phyloP scores from a whole-genome alignment of 2,888 invertebrate genomes.

The Cosmorhoe ocellata region DNA sequence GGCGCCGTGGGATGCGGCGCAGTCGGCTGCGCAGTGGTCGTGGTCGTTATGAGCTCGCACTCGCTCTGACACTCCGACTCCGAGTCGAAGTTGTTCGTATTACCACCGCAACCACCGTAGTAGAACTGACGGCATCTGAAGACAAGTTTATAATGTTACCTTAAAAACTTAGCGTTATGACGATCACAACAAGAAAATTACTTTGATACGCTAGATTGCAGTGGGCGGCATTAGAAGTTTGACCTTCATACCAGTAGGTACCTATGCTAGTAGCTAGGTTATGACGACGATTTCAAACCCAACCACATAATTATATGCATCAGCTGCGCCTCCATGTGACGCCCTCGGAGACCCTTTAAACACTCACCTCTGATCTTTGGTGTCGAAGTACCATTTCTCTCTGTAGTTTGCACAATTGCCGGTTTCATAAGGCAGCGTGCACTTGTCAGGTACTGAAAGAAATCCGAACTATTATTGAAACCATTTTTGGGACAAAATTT shows the following conservation, averaged over 20 bases:
- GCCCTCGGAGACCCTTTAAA: neutral
- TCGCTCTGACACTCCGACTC: conserved; percentile 85
- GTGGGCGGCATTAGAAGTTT: too few relatives aligned
- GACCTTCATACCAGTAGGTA: too few relatives aligned
- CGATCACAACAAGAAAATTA: too few relatives aligned
- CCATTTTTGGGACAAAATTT: too few relatives aligned
- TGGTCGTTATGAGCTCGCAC: conserved; percentile 79
- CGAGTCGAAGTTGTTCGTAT: conserved; percentile 90
- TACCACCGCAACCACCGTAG: conserved; percentile 96
- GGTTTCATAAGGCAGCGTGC: conserved; percentile 88
- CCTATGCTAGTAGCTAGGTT: too few relatives aligned
- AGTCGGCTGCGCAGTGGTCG: conserved; percentile 49
- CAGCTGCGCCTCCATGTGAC: too few relatives aligned
- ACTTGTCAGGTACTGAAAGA: conserved; percentile 73
- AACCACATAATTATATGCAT: too few relatives aligned
- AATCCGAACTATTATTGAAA: neutral
- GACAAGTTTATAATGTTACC: neutral
- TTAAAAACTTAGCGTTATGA: too few relatives aligned
- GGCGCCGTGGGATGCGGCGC: conserved; percentile 28
- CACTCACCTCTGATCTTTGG: conserved; percentile 80
- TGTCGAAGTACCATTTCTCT: conserved; percentile 92
- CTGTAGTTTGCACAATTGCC: conserved; percentile 91
- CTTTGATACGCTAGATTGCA: too few relatives aligned
- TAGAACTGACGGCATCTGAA: conserved; percentile 90
- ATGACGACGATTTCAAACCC: too few relatives aligned